Conservation (phyloP, 2,888 invertebrate species). For the Glaucopsyche alexis region DNA sequence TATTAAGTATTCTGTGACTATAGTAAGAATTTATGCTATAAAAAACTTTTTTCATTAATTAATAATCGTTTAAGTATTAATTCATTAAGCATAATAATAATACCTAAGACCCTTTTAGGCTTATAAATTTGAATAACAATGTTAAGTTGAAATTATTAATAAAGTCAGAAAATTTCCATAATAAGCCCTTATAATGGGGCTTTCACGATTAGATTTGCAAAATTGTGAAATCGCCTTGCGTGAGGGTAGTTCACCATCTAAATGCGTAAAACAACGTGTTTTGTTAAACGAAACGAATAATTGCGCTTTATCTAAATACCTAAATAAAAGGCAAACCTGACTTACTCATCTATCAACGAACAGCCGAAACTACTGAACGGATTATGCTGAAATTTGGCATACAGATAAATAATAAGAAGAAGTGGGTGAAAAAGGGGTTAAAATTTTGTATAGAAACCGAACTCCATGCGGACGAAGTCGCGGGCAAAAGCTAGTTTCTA, state of each 20-base stretch:
- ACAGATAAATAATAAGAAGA: too few relatives aligned
- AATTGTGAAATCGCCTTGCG: neutral
- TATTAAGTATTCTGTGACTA: too few relatives aligned
- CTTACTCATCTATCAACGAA: too few relatives aligned
- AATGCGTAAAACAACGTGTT: neutral
- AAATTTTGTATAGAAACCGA: too few relatives aligned
- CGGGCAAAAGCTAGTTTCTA: too few relatives aligned
- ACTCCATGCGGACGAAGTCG: too few relatives aligned
- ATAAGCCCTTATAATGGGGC: constrained; percentile 15
- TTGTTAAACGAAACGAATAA: neutral
- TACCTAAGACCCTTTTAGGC: neutral
- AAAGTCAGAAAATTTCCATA: constrained; percentile 24
- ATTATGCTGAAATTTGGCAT: too few relatives aligned
- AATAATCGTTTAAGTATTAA: neutral
- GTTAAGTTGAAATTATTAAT: constrained; percentile 24
- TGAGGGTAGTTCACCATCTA: neutral
- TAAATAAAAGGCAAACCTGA: too few relatives aligned
- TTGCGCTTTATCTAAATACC: neutral
- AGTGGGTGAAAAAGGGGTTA: too few relatives aligned
- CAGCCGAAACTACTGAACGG: too few relatives aligned
- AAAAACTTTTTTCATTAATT: neutral
- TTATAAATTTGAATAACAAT: constrained; percentile 26
- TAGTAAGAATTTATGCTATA: neutral
- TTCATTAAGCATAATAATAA: neutral
- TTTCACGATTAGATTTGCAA: constrained; percentile 12